Evolutionary conservation across 37 sponge, comb jelly and placozoan species (phyloP).

Genomic region (Haliclona indistincta): DNA sequence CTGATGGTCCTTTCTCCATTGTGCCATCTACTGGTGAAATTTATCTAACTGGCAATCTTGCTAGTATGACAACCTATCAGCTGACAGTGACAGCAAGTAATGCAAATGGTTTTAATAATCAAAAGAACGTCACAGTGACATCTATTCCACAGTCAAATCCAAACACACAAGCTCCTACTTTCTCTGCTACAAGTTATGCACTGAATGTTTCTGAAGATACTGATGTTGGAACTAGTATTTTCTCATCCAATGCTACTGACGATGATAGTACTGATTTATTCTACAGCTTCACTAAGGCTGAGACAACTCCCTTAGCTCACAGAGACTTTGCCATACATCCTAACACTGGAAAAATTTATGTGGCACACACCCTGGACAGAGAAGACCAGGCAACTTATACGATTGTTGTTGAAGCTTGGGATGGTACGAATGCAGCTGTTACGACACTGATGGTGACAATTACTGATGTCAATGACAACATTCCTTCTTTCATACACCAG

Average conservation of each 20-base stretch:
- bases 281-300: too few species aligned
- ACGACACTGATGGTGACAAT: slow-evolving; percentile 10
- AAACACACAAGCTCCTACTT: slow-evolving; percentile 32
- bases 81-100: too few species aligned
- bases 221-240: too few species aligned
- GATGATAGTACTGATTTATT: too few species aligned
- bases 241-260: too few species aligned
- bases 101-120: too few species aligned
- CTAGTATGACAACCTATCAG: too few species aligned
- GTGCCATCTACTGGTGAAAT: slow-evolving; percentile 50
- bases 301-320: too few species aligned
- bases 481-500: slow-evolving; percentile 19
- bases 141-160: slow-evolving; percentile 2
- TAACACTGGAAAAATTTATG: slow-evolving; percentile 53
- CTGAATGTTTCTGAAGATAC: slow-evolving; percentile 21
- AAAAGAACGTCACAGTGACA: too few species aligned
- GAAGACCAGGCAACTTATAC: neutral
- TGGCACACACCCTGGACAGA: slow-evolving; percentile 28
- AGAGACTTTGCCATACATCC: slow-evolving; percentile 40
- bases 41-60: too few species aligned
- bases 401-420: slow-evolving; percentile 10
- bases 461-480: slow-evolving; percentile 59
- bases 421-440: slow-evolving; percentile 3
- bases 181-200: slow-evolving; percentile 19
- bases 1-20: slow-evolving; percentile 28